Percentiles rank a stretch among this genome's conserved stretches.
These are phyloP conservation scores for Typhlomys cinereus DNA, from an alignment of 2,113 vertebrate genomes.

Conservation along the genomic window DNA sequence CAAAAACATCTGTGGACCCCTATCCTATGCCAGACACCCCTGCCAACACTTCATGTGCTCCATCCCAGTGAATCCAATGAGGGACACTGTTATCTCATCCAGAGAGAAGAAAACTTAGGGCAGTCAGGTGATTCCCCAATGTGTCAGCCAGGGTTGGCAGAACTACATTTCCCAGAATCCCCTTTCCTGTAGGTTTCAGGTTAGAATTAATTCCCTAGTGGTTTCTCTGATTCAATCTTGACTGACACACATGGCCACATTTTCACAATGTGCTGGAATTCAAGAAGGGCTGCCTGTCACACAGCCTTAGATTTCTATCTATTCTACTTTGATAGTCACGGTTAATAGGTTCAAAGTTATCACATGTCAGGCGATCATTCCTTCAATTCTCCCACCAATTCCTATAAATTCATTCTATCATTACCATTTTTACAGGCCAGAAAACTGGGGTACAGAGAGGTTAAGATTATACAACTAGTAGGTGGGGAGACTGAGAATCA, in stretches of 20 bases:
- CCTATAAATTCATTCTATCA: not conserved
- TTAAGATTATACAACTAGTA: not conserved
- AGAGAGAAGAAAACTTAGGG: not conserved
- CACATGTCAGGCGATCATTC: not conserved
- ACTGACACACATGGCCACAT: not conserved
- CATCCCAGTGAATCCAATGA: not conserved
- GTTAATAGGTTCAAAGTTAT: not conserved
- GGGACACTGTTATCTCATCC: not conserved
- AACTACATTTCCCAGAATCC: conserved; percentile 47
- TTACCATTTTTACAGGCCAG: not conserved
- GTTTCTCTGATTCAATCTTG: not conserved
- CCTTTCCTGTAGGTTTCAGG: not conserved
- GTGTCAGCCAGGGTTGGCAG: not conserved
- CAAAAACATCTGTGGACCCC: not conserved
- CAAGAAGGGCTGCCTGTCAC: not conserved
- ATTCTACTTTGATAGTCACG: not conserved
- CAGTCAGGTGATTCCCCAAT: not conserved
- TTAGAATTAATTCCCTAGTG: not conserved
- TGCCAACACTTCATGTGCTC: not conserved
- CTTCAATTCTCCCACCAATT: not conserved
- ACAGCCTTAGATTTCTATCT: conserved; percentile 8
- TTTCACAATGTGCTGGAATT: conserved; percentile 10
- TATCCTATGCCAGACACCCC: not conserved
- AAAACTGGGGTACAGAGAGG: not conserved
- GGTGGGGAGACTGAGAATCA: not conserved